phyloP scores from a whole-genome alignment of 2,113 vertebrate genomes.

The Stigmatopora argus region DNA sequence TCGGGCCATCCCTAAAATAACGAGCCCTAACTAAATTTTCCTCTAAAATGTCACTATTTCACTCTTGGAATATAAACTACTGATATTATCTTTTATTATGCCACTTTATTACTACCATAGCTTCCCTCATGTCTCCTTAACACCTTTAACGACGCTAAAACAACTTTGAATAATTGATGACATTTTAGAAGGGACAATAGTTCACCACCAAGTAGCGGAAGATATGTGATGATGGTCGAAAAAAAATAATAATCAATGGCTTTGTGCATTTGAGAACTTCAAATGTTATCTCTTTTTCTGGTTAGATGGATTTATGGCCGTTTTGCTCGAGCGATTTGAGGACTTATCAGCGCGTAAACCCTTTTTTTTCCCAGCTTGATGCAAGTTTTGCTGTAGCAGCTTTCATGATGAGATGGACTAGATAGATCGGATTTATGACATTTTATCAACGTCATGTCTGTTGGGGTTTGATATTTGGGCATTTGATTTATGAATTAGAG shows the following conservation, averaged over 20 bases:
- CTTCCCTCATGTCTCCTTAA: background rate
- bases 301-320: background rate
- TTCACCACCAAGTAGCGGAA: background rate
- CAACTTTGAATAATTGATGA: background rate
- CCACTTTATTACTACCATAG: background rate
- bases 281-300: background rate
- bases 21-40: too few species aligned
- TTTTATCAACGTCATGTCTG: background rate
- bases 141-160: background rate
- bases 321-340: background rate
- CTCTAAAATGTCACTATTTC: too few species aligned
- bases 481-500: background rate
- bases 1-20: too few species aligned
- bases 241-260: background rate
- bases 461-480: background rate
- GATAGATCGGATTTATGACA: conserved; percentile 1
- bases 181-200: background rate
- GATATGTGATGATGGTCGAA: background rate
- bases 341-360: background rate
- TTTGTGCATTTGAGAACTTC: background rate
- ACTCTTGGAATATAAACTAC: background rate
- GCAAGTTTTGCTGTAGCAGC: background rate
- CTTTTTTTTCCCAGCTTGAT: background rate
- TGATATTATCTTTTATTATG: background rate
- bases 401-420: background rate